Conservation (phyloP, 2,888 invertebrate species). For the Drosophila tripunctata region DNA sequence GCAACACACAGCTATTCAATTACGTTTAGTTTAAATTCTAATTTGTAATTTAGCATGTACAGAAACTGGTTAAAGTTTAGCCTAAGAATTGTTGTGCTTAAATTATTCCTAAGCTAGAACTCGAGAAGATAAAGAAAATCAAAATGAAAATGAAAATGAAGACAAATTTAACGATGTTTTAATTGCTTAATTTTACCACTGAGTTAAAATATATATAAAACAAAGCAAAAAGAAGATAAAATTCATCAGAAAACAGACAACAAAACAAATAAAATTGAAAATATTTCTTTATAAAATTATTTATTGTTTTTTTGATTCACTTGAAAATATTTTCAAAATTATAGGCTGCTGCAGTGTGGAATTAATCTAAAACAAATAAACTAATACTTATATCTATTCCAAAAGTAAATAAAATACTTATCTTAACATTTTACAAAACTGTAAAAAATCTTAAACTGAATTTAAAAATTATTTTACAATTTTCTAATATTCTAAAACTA, state of each 20-base stretch:
- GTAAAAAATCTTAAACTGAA: no score
- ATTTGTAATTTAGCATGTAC: slow-evolving; percentile 51
- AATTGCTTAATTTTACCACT: slow-evolving; percentile 24
- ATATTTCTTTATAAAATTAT: slow-evolving; percentile 29
- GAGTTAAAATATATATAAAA: slow-evolving; percentile 21
- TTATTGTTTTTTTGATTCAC: background rate
- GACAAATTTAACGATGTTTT: background rate
- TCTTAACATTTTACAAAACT: no score
- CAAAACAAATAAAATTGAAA: slow-evolving; percentile 45
- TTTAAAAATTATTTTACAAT: no score
- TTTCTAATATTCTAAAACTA: no score
- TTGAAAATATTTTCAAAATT: background rate
- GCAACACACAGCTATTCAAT: slow-evolving; percentile 2
- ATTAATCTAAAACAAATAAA: no score
- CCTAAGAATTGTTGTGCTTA: slow-evolving; percentile 72
- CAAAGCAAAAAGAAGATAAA: slow-evolving; percentile 16
- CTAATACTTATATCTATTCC: no score
- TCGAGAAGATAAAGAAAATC: background rate
- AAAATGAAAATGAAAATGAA: background rate
- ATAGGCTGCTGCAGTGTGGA: no score
- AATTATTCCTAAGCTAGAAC: slow-evolving; percentile 43
- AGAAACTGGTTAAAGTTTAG: slow-evolving; percentile 67
- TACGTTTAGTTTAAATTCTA: background rate
- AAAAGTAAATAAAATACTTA: no score
- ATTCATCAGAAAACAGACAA: slow-evolving; percentile 10